A percentile compares a stretch with the other conserved stretches of the same genome.
Conservation (phyloP, 2,797 vertebrate genomes). For the Lophius americanus region DNA sequence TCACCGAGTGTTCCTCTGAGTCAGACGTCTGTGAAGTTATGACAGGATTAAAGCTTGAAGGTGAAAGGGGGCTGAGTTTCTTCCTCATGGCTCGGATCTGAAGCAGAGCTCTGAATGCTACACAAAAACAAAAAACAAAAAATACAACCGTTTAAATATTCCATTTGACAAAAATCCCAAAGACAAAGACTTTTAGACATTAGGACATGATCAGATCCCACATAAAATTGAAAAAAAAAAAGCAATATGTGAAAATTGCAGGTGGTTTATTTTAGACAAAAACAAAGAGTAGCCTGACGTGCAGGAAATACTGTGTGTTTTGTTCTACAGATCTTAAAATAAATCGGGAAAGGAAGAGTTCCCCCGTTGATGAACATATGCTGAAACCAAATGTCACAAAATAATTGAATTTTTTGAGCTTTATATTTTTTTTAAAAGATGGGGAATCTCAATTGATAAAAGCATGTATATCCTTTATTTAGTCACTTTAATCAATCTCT, state of each 20-base stretch:
- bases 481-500: no score
- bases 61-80: constrained; percentile 91
- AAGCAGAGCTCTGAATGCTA: constrained; percentile 96
- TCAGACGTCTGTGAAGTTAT: constrained; percentile 95
- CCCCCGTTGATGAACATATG: constrained; percentile 1
- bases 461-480: no score
- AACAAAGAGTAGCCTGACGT: no score
- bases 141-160: background rate
- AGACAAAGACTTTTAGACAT: no score
- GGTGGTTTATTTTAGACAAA: no score
- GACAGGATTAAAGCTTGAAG: constrained; percentile 91
- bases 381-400: background rate
- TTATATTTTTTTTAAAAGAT: no score
- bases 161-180: no score
- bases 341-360: background rate
- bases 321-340: background rate
- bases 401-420: background rate
- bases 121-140: background rate
- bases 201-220: background rate
- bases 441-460: no score
- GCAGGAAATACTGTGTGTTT: no score
- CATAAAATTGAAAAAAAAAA: no score
- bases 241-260: no score
- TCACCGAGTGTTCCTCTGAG: constrained; percentile 95
- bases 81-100: constrained; percentile 99